These are phyloP conservation scores for Deladenus siricidicola DNA, from an alignment of 2,888 invertebrate genomes.

Conservation along the genomic window DNA sequence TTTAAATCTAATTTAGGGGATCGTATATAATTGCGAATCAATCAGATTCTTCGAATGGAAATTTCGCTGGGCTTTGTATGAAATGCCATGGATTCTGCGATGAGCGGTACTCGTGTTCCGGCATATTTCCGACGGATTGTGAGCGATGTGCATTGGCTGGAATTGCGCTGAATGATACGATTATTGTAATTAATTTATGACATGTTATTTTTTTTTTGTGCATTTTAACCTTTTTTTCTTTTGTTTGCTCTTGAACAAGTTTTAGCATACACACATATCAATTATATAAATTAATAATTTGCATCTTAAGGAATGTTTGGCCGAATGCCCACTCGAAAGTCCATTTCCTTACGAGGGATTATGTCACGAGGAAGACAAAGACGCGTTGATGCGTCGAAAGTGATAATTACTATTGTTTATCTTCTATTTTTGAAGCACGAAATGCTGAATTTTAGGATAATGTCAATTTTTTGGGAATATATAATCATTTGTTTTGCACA, in stretches of 20 bases:
- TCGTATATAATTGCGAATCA: conserved; percentile 1
- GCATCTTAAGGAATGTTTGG: conserved; percentile 25
- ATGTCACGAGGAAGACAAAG: conserved; percentile 30
- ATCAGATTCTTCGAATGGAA: neutral
- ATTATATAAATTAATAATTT: no score
- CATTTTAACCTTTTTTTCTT: neutral
- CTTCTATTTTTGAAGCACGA: no score
- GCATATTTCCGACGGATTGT: conserved; percentile 23
- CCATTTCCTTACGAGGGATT: conserved; percentile 27
- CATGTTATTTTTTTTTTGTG: neutral
- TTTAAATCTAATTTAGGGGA: conserved; percentile 11
- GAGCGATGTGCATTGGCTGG: conserved; percentile 26
- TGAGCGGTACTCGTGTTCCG: conserved; percentile 30
- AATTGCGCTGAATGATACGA: conserved; percentile 14
- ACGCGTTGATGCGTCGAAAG: conserved; percentile 13
- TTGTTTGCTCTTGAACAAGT: neutral
- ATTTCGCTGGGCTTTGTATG: conserved; percentile 14
- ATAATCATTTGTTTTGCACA: no score
- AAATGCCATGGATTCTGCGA: conserved; percentile 34
- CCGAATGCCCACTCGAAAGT: conserved; percentile 27
- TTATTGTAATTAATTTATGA: conserved; percentile 2
- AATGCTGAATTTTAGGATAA: no score
- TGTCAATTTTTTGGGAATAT: no score
- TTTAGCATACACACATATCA: neutral
- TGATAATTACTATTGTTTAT: no score